Base-by-base conservation (phyloP, 2,113 vertebrate species). In the Tamias sibiricus region DNA sequence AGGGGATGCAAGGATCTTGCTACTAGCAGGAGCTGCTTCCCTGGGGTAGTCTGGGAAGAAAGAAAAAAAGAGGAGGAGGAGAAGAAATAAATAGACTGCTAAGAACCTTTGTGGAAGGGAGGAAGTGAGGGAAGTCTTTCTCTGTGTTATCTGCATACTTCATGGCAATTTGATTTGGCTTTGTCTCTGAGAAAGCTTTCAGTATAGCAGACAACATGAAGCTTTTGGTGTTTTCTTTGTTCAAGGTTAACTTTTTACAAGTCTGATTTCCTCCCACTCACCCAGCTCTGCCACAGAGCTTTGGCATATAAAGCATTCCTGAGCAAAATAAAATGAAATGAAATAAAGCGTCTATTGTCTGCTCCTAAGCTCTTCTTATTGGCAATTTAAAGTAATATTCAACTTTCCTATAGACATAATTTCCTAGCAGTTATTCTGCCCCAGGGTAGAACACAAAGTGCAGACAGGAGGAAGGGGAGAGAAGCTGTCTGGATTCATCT, bases 301-400 rank as follows among this genome's bases (percentile, higher is more conserved):
- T 90, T 96, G 47, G 49, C 83, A 97, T 77, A 95, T 24, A 97
- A 94, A 86, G 54, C 90, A 92, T 96, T 90, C 87, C 86, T 52
- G 82, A 75, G 92, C 92, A 94, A 97, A 97, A 97, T 75, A 76
- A 96, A 97, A 95, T 68, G 71, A 96, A 90, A 91, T 91, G 44
- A 92, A 97, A 97, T 17, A 47, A 96, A 96, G 4, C 10, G 62
- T 97, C 96, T 91, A 54, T 95, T 42, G 87, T 98, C 96, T 97
- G 40, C 83, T 96, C 80, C 97, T 83, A 97, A 96, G 79, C 40
- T 89, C 54, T 85, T 74, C 87, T 92, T 96, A 89, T 35, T 94
- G 91, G 93, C 89, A 90, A 95, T 97, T 98, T 86, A 97, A 97
- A 97, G 62, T 94, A 76, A 79, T 97, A 64, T 32, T 93, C 72